Base-by-base conservation (phyloP, 2,797 vertebrate genomes). In the Anableps anableps region DNA sequence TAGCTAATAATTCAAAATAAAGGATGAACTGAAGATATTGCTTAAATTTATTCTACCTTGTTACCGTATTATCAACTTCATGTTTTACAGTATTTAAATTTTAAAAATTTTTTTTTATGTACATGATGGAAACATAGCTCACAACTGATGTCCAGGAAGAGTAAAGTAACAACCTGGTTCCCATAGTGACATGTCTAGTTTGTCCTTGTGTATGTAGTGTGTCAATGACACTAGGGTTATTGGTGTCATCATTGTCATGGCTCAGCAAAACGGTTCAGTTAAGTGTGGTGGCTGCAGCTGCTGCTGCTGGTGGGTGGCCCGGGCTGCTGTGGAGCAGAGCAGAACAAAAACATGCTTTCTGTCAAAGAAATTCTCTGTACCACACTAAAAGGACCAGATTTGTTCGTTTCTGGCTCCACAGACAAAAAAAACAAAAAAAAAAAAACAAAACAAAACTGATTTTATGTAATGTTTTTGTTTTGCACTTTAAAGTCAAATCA, bases 281-380 rank as follows among this genome's bases (percentile, higher is more conserved):
- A 87, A 92, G 91, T 90, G 89, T 89, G 90, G 83, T 85, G 93
- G 86, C 80, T 95, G 72, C 94, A 94, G 95, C 95, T 95, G 95
- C 89, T 94, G 91, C 85, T 89, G 80, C 80, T n/a, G 78, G 88
- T 38, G 81, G 92, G 88, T 75, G 85, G 80, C 29, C 75, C 17
- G 0, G 76, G 75, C 78, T 88, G 88, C 88, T 83, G 79, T 48
- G 85, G 82, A 79, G 87, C 64, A 72, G 34, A 80, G 77, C 78
- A 75, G 77, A 85, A 79, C 79, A 82, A 77, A 70, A 50, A 5
- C 29, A 4, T 23, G 73, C 66, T 85, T 82, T 80, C 64, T 62
- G 83, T 75, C 76, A 34, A 77, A 62, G 71, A 80, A 80, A 80
- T 4, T 4, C 72, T 34, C 31, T 50, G 21, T 47, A 53, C 48